These are phyloP conservation scores for Telmatherina bonti DNA, from an alignment of 2,797 vertebrate species.

Conservation along the genomic window DNA sequence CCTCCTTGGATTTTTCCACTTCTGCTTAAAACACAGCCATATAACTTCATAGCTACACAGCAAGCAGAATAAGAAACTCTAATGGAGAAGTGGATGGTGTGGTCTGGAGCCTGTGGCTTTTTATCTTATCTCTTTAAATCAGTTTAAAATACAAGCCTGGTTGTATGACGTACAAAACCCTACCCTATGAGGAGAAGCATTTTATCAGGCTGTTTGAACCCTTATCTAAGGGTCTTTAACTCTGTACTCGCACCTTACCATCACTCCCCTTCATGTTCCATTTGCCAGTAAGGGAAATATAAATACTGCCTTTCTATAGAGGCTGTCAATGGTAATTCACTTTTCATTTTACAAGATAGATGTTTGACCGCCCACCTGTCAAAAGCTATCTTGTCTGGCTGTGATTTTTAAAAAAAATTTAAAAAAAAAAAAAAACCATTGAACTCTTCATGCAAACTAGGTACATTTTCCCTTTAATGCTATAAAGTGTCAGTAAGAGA, in stretches of 20 bases:
- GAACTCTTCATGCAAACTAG: background rate
- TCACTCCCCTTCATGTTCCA: slow-evolving; percentile 73
- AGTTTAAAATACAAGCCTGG: slow-evolving; percentile 62
- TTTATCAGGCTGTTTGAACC: slow-evolving; percentile 76
- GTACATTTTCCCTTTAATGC: background rate
- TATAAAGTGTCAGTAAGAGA: background rate
- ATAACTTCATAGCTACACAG: slow-evolving; percentile 12
- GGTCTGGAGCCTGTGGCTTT: slow-evolving; percentile 50
- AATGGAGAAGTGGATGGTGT: slow-evolving; percentile 15
- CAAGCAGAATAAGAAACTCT: background rate
- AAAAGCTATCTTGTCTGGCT: too few relatives aligned
- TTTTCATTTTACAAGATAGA: slow-evolving; percentile 19
- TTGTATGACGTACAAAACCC: slow-evolving; percentile 67
- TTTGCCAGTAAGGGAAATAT: slow-evolving; percentile 45
- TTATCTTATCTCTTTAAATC: slow-evolving; percentile 78
- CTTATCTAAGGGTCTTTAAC: slow-evolving; percentile 78
- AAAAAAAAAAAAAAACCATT: too few relatives aligned
- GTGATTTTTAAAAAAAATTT: too few relatives aligned
- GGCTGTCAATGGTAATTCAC: slow-evolving; percentile 31
- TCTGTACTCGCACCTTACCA: slow-evolving; percentile 62
- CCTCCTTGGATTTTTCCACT: too few relatives aligned
- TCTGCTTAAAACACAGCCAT: slow-evolving; percentile 1
- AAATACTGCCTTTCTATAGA: slow-evolving; percentile 30
- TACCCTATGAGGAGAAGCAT: slow-evolving; percentile 57
- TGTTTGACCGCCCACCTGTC: slow-evolving; percentile 10